Percentiles rank a stretch among this genome's conserved stretches.
Evolutionary conservation across 1,140 invertebrate species (phyloP).

Genomic region (Diorhabda elongata): DNA sequence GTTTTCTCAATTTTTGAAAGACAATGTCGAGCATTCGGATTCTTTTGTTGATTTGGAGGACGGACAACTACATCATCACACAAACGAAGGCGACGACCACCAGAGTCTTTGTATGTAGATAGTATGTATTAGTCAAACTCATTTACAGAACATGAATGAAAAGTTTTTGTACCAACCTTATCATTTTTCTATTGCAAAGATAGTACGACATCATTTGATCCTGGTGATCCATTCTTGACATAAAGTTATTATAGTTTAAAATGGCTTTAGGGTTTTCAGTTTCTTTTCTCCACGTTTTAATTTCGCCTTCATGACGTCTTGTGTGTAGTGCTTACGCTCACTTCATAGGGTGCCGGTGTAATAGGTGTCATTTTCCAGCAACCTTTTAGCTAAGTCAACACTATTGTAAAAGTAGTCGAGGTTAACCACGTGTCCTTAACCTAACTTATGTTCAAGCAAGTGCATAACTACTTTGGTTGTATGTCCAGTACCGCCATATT

Average conservation of each 20-base stretch:
- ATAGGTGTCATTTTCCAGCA: constrained; percentile 27
- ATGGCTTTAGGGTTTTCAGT: background rate
- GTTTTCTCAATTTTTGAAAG: too few relatives aligned
- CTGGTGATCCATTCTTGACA: background rate
- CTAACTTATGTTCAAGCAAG: constrained; percentile 35
- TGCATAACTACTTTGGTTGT: constrained; percentile 33
- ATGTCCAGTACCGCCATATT: constrained; percentile 28
- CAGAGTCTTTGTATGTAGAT: constrained; percentile 8
- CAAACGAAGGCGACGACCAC: too few relatives aligned
- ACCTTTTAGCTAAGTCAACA: constrained; percentile 25
- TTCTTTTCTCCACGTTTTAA: background rate
- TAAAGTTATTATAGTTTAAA: constrained; percentile 11
- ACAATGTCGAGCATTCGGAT: too few relatives aligned
- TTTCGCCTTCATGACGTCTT: background rate
- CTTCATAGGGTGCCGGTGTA: background rate
- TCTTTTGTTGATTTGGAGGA: too few relatives aligned
- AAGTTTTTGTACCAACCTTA: constrained; percentile 11
- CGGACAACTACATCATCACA: too few relatives aligned
- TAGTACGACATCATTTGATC: background rate
- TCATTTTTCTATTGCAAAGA: background rate
- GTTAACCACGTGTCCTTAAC: constrained; percentile 40
- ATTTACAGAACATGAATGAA: constrained; percentile 11
- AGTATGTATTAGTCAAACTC: constrained; percentile 14
- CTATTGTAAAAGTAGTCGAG: constrained; percentile 44
- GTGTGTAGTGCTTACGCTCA: background rate